Percentiles rank a stretch among this genome's conserved stretches.
These are phyloP conservation scores for Scophthalmus maximus DNA, from an alignment of 2,113 vertebrate species.

Conservation along the genomic window DNA sequence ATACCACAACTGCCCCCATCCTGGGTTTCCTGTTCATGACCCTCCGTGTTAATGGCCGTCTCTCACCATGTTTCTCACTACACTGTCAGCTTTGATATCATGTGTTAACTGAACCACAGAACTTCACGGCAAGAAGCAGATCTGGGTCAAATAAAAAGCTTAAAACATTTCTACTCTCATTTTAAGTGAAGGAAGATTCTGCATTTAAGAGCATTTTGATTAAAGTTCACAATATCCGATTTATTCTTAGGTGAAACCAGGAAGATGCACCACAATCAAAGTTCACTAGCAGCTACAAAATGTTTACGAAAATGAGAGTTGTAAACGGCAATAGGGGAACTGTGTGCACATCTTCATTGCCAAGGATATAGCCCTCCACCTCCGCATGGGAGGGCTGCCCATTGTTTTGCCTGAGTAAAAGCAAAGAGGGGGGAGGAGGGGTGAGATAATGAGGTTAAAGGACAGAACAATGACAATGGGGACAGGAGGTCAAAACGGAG, in stretches of 20 bases:
- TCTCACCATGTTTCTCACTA: slow-evolving; percentile 16
- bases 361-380: slow-evolving; percentile 38
- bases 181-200: neutral
- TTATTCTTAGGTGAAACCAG: neutral
- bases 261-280: neutral
- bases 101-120: neutral
- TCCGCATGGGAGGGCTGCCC: slow-evolving; percentile 42
- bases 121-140: slow-evolving; percentile 2
- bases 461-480: slow-evolving; percentile 44
- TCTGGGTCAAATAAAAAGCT: slow-evolving; percentile 18
- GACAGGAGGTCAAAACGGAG: slow-evolving; percentile 6
- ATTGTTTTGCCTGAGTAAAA: slow-evolving; percentile 65
- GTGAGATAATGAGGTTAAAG: slow-evolving; percentile 42
- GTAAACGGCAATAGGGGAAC: slow-evolving; percentile 18
- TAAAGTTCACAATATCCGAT: neutral
- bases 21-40: slow-evolving; percentile 8
- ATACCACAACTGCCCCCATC: slow-evolving; percentile 10
- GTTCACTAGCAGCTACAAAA: neutral
- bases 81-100: slow-evolving; percentile 23
- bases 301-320: too few relatives aligned
- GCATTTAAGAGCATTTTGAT: neutral
- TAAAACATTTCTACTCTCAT: neutral
- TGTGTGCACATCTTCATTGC: slow-evolving; percentile 30
- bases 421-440: slow-evolving; percentile 6
- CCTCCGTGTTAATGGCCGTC: slow-evolving; percentile 17